These are phyloP conservation scores for Acomys russatus DNA, from an alignment of 2,797 vertebrate species.

Conservation along the genomic window DNA sequence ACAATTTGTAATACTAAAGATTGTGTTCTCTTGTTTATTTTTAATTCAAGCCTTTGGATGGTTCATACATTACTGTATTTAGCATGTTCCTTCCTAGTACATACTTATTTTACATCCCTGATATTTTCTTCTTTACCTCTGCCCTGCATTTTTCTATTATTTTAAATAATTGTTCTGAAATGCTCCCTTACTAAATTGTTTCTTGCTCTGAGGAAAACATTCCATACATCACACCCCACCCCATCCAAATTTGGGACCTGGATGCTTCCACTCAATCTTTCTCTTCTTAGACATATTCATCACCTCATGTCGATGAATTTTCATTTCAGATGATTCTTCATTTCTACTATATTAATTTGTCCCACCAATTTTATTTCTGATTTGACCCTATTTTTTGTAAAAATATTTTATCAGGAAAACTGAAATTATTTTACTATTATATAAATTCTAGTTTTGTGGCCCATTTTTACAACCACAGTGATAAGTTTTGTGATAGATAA, in stretches of 20 bases:
- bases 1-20: conserved; percentile 4
- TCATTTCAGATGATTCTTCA: conserved; percentile 11
- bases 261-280: background rate
- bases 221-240: too few relatives aligned
- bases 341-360: background rate
- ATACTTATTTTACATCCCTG: background rate
- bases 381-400: background rate
- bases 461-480: background rate
- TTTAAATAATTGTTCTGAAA: background rate
- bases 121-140: background rate
- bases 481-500: background rate
- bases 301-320: background rate
- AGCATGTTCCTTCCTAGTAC: background rate
- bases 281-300: background rate
- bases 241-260: too few relatives aligned
- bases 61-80: background rate
- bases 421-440: background rate
- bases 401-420: conserved; percentile 23
- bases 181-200: background rate
- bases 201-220: background rate
- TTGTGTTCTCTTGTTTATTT: background rate
- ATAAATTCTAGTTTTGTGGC: background rate
- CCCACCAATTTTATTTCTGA: background rate
- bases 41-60: background rate
- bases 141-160: background rate